phyloP scores from a whole-genome alignment of 2,113 vertebrate genomes.

The Zosterops pallidus region DNA sequence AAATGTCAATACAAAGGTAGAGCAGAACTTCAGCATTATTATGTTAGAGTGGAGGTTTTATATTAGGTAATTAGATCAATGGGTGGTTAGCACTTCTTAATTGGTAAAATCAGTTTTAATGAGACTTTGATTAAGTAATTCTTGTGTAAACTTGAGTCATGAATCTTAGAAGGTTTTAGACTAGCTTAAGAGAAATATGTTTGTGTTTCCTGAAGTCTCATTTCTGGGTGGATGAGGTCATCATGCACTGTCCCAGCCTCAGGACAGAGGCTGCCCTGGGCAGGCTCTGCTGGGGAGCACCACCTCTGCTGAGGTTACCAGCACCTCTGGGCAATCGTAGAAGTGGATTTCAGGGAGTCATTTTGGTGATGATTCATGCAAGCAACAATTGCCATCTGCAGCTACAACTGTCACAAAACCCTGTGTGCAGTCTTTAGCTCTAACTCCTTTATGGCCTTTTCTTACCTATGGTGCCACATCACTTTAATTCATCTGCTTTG shows the following conservation, averaged over 20 bases:
- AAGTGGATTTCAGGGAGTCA: neutral
- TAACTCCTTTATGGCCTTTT: neutral
- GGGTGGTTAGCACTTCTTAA: neutral
- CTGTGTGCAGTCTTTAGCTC: neutral
- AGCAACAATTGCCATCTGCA: neutral
- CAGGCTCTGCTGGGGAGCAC: neutral
- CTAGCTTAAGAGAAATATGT: neutral
- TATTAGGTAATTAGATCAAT: neutral
- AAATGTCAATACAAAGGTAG: neutral
- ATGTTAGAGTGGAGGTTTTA: neutral
- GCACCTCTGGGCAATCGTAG: neutral
- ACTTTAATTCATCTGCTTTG: neutral
- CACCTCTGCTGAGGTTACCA: neutral
- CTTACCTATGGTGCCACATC: neutral
- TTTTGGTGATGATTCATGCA: neutral
- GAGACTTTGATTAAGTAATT: conserved; percentile 4
- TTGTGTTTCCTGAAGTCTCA: neutral
- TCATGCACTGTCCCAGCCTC: rapidly evolving
- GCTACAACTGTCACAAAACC: neutral
- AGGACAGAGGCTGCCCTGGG: neutral
- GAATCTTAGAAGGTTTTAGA: neutral
- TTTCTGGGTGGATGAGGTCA: neutral
- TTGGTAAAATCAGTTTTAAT: neutral
- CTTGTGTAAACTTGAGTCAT: neutral
- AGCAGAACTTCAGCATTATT: neutral